phyloP scores from a whole-genome alignment of 2,113 vertebrate species.

The Lophius piscatorius region DNA sequence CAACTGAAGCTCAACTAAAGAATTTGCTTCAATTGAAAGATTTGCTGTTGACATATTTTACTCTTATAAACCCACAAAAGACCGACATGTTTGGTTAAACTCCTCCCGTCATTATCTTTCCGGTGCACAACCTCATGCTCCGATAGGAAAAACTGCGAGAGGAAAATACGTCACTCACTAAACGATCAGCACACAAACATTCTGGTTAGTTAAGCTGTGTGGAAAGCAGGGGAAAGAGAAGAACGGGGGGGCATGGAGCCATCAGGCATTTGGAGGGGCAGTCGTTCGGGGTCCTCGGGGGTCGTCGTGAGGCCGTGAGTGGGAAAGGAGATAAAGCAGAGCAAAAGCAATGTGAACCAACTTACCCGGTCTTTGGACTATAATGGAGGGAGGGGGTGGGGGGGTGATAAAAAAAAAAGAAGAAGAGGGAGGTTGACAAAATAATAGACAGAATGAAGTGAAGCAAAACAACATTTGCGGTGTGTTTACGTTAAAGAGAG shows the following conservation, averaged over 20 bases:
- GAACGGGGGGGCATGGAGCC: constrained; percentile 44
- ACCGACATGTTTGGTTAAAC: neutral
- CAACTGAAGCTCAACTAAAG: too few relatives aligned
- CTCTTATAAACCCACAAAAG: too few relatives aligned
- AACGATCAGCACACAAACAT: constrained; percentile 53
- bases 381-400: constrained; percentile 76
- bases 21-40: too few relatives aligned
- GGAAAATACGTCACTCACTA: constrained; percentile 38
- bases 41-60: too few relatives aligned
- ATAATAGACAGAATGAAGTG: constrained; percentile 55
- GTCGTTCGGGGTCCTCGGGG: constrained; percentile 31
- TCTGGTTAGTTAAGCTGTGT: constrained; percentile 67
- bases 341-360: constrained; percentile 68
- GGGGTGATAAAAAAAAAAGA: constrained; percentile 62
- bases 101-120: neutral
- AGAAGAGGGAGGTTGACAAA: constrained; percentile 67
- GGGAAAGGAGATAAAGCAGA: constrained; percentile 47
- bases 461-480: constrained; percentile 51
- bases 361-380: constrained; percentile 92
- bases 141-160: constrained; percentile 30
- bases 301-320: constrained; percentile 38
- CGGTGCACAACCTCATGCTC: constrained; percentile 47
- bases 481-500: neutral
- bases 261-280: constrained; percentile 52
- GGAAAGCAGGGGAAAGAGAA: constrained; percentile 55